phyloP scores from a whole-genome alignment of 2,797 vertebrate species.

The Ptychobarbus kaznakovi region DNA sequence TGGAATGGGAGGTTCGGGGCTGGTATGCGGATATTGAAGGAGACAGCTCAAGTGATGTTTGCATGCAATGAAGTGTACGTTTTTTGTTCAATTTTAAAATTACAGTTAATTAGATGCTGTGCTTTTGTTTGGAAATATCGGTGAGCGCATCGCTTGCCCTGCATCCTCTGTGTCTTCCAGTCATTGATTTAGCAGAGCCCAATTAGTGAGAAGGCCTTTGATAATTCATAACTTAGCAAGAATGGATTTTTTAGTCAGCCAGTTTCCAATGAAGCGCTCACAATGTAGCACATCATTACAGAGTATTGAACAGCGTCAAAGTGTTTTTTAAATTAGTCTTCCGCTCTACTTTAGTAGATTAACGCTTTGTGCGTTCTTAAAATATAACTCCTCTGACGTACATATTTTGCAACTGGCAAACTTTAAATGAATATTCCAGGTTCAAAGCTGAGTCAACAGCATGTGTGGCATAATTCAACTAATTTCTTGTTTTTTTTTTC shows the following conservation, averaged over 20 bases:
- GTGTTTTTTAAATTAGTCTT: conserved; percentile 44
- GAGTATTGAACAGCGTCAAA: conserved; percentile 52
- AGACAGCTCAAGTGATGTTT: conserved; percentile 53
- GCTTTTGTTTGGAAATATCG: conserved; percentile 52
- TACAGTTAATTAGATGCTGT: conserved; percentile 49
- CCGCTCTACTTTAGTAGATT: conserved; percentile 39
- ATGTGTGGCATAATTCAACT: neutral
- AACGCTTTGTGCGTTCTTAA: neutral
- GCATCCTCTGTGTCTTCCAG: conserved; percentile 53
- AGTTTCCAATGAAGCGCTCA: conserved; percentile 47
- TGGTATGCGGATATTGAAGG: conserved; percentile 20
- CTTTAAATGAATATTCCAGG: neutral
- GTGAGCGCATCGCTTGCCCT: conserved; percentile 49
- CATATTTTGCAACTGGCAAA: conserved; percentile 5
- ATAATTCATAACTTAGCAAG: conserved; percentile 55
- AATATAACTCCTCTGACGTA: neutral
- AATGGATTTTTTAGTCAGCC: conserved; percentile 47
- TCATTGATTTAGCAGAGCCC: conserved; percentile 61
- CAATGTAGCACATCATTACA: conserved; percentile 54
- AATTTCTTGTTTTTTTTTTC: neutral
- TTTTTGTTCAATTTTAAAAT: conserved; percentile 36
- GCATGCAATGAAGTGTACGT: conserved; percentile 27
- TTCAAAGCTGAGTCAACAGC: neutral
- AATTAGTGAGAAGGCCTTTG: conserved; percentile 61
- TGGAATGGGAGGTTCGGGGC: neutral